Percentiles rank a stretch among this genome's conserved stretches.
Conservation (phyloP, 2,888 invertebrate species). For the Synergus gifuensis region DNA sequence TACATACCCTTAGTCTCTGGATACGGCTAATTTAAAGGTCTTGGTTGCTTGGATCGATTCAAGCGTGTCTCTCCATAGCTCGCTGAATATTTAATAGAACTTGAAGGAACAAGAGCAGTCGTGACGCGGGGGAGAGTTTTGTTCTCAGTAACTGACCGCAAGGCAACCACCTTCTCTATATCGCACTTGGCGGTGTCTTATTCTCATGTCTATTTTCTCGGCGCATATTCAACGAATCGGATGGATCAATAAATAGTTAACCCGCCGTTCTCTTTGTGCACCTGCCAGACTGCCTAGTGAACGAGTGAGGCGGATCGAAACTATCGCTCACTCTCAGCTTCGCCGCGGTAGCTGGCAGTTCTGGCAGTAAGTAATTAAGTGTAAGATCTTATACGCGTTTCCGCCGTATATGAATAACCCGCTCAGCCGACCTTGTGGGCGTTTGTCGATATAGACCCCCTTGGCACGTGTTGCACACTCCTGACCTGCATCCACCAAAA, state of each 20-base stretch:
- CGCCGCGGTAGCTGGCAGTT: slow-evolving; percentile 69
- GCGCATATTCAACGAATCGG: slow-evolving; percentile 33
- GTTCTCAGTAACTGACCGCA: slow-evolving; percentile 28
- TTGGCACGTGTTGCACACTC: not conserved
- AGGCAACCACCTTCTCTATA: slow-evolving; percentile 24
- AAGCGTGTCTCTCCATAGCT: slow-evolving; percentile 14
- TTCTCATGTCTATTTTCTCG: slow-evolving; percentile 18
- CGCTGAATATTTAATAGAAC: slow-evolving; percentile 20
- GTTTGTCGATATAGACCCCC: slow-evolving; percentile 50
- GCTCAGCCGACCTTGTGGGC: slow-evolving; percentile 58
- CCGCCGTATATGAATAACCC: slow-evolving; percentile 62
- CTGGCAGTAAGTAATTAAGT: slow-evolving; percentile 71
- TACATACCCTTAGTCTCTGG: slow-evolving; percentile 38
- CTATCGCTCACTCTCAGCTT: slow-evolving; percentile 65
- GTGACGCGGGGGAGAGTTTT: slow-evolving; percentile 27
- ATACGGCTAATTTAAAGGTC: not conserved
- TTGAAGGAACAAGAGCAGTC: slow-evolving; percentile 19
- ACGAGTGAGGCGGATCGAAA: slow-evolving; percentile 50
- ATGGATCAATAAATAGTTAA: slow-evolving; percentile 37
- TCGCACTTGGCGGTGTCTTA: slow-evolving; percentile 27
- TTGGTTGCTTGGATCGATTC: slow-evolving; percentile 25
- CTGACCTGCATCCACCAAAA: too few relatives aligned
- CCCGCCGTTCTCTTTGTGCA: not conserved
- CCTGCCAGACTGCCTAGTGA: not conserved
- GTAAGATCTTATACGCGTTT: slow-evolving; percentile 65